phyloP scores from a whole-genome alignment of 2,888 invertebrate species.

The Sinodicranocentrus sp. region DNA sequence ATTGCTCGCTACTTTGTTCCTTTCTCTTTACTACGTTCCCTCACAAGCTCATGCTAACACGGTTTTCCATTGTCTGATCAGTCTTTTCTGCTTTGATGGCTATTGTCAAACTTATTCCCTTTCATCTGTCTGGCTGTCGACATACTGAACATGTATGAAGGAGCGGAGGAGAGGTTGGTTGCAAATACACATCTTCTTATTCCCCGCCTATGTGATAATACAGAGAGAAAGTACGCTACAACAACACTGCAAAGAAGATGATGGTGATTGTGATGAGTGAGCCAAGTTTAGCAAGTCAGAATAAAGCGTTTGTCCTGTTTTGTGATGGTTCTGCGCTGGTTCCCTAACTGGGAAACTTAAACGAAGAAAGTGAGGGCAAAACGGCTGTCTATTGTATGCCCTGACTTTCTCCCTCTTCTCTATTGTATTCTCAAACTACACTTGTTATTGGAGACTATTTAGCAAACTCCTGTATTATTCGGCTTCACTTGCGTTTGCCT shows the following conservation, averaged over 20 bases:
- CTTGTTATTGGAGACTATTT: constrained; percentile 46
- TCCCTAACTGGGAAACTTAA: constrained; percentile 8
- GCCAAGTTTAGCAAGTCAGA: constrained; percentile 41
- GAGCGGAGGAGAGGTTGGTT: constrained; percentile 11
- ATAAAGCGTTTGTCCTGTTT: constrained; percentile 31
- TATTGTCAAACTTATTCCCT: constrained; percentile 59
- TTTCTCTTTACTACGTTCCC: background rate
- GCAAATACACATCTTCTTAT: constrained; percentile 1
- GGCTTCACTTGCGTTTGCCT: constrained; percentile 7
- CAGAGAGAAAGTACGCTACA: background rate
- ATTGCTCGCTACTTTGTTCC: constrained; percentile 29
- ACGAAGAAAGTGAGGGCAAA: constrained; percentile 31
- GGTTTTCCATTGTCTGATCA: constrained; percentile 48
- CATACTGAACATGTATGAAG: constrained; percentile 34
- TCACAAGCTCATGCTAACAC: constrained; percentile 18
- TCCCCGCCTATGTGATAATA: background rate
- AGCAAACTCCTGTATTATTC: constrained; percentile 36
- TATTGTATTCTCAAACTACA: constrained; percentile 20
- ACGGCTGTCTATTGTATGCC: constrained; percentile 13
- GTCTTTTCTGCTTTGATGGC: constrained; percentile 61
- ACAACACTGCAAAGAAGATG: constrained; percentile 9
- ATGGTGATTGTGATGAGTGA: constrained; percentile 50
- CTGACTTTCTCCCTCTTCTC: background rate
- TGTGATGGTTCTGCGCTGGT: background rate
- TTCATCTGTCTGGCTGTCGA: constrained; percentile 51